Percentiles rank a stretch among this genome's conserved stretches.
These are phyloP conservation scores for Erythrolamprus reginae DNA, from an alignment of 2,113 vertebrate genomes.

Conservation along the genomic window DNA sequence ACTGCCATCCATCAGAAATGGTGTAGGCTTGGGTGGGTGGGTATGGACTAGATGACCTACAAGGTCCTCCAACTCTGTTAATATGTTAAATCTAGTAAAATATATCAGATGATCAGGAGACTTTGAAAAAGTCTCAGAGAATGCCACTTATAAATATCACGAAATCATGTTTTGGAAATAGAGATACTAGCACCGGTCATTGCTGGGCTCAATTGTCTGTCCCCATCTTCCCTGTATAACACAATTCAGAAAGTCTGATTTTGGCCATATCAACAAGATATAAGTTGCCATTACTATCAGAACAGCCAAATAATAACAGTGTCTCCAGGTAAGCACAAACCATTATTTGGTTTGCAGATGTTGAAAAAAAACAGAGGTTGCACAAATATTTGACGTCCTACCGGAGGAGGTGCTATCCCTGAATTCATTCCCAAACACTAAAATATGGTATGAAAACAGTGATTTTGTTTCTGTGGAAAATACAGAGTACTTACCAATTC, in stretches of 20 bases:
- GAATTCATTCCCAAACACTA: not conserved
- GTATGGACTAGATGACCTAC: no score
- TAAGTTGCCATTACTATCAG: not conserved
- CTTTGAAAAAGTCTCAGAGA: not conserved
- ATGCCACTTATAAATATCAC: not conserved
- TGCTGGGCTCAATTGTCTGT: not conserved
- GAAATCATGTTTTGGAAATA: not conserved
- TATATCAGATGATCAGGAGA: not conserved
- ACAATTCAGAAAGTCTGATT: not conserved
- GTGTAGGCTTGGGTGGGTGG: no score
- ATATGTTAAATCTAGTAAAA: no score
- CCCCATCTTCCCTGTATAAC: not conserved
- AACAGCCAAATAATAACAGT: not conserved
- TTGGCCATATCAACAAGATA: not conserved
- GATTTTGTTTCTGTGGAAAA: not conserved
- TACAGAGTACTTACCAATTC: not conserved
- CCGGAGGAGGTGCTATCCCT: no score
- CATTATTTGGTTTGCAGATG: not conserved
- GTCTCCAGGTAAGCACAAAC: not conserved
- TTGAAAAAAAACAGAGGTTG: not conserved
- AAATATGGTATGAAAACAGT: not conserved
- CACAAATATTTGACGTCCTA: not conserved
- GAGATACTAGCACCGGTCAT: not conserved
- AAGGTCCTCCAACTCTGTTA: no score
- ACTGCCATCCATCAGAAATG: no score